Evolutionary conservation across 2,888 invertebrate genomes (phyloP).

Genomic region (Chorisops tibialis): DNA sequence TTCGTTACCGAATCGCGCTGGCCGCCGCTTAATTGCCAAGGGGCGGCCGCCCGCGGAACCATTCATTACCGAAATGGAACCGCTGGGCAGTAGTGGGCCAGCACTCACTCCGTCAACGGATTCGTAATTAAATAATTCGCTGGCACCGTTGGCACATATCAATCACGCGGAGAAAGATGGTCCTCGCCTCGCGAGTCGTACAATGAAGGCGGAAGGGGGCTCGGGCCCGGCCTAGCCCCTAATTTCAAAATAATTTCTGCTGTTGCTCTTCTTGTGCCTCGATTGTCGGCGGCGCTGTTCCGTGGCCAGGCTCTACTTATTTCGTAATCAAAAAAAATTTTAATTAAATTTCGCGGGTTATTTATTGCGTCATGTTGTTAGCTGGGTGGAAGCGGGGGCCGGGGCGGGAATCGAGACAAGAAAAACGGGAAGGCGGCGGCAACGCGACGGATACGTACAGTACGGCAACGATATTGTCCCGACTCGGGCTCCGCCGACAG

Average conservation of each 20-base stretch:
- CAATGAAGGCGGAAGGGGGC: not conserved
- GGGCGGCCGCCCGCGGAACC: constrained; percentile 18
- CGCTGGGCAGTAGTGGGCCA: not conserved
- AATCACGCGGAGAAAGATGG: constrained; percentile 15
- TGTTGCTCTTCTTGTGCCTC: not conserved
- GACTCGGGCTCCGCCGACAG: not conserved
- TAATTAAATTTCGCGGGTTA: constrained; percentile 41
- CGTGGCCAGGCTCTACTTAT: constrained; percentile 10
- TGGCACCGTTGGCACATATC: constrained; percentile 28
- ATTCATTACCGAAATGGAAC: constrained; percentile 13
- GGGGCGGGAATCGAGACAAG: not conserved
- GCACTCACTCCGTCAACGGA: not conserved
- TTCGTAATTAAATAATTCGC: constrained; percentile 27
- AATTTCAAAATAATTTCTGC: not conserved
- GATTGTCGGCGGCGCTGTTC: no score
- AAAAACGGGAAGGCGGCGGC: not conserved
- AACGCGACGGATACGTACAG: not conserved
- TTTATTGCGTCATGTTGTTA: constrained; percentile 35
- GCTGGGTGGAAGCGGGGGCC: not conserved
- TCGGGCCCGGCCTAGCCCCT: not conserved
- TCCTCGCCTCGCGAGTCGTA: not conserved
- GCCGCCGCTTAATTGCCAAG: constrained; percentile 9
- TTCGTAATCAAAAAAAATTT: constrained; percentile 32
- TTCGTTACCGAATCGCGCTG: constrained; percentile 3
- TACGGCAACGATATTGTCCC: not conserved